Percentiles rank a stretch among this genome's conserved stretches.
Conservation (phyloP, 1,140 invertebrate genomes). For the Drosophila parvula region DNA sequence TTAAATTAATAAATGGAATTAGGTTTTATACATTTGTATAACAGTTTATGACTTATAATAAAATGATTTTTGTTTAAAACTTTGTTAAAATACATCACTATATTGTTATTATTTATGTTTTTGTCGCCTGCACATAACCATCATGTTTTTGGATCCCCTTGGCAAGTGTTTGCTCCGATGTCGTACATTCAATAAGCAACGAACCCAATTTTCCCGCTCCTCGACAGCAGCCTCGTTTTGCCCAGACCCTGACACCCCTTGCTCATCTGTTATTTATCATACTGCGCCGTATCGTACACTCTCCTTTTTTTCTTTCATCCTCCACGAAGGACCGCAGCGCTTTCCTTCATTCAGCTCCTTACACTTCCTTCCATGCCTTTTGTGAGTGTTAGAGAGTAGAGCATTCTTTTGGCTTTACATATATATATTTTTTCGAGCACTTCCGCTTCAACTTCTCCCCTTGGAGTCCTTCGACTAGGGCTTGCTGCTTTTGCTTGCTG, state of each 20-base stretch:
- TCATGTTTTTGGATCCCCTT: slow-evolving; percentile 11
- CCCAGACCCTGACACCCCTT: slow-evolving; percentile 63
- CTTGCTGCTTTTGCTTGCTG: slow-evolving; percentile 29
- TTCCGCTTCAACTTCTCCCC: slow-evolving; percentile 56
- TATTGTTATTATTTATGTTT: neutral
- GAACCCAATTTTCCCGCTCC: slow-evolving; percentile 39
- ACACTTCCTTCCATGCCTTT: slow-evolving; percentile 24
- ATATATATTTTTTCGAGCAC: slow-evolving; percentile 40
- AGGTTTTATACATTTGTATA: neutral
- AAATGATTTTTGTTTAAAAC: neutral
- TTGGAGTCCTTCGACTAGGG: slow-evolving; percentile 9
- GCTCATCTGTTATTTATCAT: slow-evolving; percentile 81
- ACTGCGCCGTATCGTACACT: slow-evolving; percentile 33
- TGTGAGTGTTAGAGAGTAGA: slow-evolving; percentile 18
- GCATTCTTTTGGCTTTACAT: slow-evolving; percentile 39
- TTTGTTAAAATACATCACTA: too few species aligned
- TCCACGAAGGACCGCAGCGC: slow-evolving; percentile 24
- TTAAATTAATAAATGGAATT: neutral
- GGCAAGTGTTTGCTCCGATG: slow-evolving; percentile 50
- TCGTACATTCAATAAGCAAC: slow-evolving; percentile 73
- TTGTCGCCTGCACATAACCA: slow-evolving; percentile 43
- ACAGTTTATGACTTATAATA: too few species aligned
- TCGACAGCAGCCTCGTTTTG: slow-evolving; percentile 5
- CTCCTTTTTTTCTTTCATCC: slow-evolving; percentile 1
- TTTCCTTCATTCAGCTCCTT: slow-evolving; percentile 21